Evolutionary conservation across 2,113 vertebrate genomes (phyloP).

Genomic region (Mola mola): DNA sequence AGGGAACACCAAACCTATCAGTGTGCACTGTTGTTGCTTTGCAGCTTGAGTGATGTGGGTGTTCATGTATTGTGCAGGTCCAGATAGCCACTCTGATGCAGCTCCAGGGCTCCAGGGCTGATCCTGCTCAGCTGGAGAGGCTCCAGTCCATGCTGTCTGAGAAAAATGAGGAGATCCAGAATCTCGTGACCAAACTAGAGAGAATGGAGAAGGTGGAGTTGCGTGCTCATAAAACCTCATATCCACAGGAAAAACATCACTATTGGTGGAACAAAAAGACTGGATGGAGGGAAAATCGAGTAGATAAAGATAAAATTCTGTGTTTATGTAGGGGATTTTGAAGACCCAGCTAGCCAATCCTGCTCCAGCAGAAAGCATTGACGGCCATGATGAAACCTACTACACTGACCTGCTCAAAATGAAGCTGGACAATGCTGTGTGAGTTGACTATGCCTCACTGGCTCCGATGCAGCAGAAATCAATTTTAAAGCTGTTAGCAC

Average conservation of each 20-base stretch:
- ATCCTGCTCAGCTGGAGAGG: conserved; percentile 91
- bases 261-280: not conserved
- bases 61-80: conserved; percentile 78
- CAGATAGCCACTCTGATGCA: conserved; percentile 92
- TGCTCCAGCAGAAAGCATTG: conserved; percentile 53
- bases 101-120: conserved; percentile 89
- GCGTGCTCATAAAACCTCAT: not conserved
- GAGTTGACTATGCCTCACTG: conserved; percentile 61
- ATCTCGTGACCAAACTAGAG: conserved; percentile 87
- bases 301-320: not conserved
- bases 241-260: not conserved
- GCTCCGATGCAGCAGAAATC: no score
- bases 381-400: conserved; percentile 84
- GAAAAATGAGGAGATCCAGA: conserved; percentile 92
- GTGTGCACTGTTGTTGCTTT: not conserved
- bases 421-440: conserved; percentile 90
- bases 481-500: no score
- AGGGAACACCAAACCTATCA: no score
- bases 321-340: conserved; percentile 50
- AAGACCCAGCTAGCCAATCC: conserved; percentile 61
- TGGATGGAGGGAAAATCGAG: not conserved
- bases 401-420: conserved; percentile 92
- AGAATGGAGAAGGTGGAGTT: conserved; percentile 91
- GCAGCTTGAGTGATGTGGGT: not conserved
- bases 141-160: conserved; percentile 91